phyloP scores from a whole-genome alignment of 2,888 invertebrate species.

The Oasisia sp. region DNA sequence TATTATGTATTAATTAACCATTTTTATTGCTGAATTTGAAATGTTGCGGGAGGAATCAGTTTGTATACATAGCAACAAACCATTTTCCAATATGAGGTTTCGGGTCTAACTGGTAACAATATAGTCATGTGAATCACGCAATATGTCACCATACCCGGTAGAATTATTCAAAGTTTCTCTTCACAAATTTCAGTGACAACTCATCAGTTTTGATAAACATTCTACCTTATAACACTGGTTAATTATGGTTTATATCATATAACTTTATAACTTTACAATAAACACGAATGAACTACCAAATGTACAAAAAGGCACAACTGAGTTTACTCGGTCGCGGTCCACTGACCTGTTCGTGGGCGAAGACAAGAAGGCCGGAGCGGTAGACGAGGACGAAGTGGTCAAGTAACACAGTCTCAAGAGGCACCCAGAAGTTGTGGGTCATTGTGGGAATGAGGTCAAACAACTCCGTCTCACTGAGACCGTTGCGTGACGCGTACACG shows the following conservation, averaged over 20 bases:
- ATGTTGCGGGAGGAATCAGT: background rate
- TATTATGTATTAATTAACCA: background rate
- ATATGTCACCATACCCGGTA: no score
- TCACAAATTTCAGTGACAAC: no score
- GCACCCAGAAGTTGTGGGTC: conserved; percentile 54
- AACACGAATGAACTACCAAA: background rate
- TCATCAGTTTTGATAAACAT: no score
- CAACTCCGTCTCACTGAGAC: conserved; percentile 58
- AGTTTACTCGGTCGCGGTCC: background rate
- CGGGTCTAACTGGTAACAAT: no score
- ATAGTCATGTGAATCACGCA: no score
- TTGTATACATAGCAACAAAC: background rate
- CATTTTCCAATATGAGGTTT: background rate
- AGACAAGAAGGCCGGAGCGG: conserved; percentile 57
- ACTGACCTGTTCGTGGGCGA: conserved; percentile 60
- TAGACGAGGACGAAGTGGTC: conserved; percentile 55
- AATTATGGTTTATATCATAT: background rate
- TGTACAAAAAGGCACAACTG: background rate
- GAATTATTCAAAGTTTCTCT: no score
- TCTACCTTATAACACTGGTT: no score
- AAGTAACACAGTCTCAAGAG: conserved; percentile 50
- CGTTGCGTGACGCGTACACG: conserved; percentile 57
- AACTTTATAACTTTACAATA: background rate
- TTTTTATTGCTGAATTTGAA: background rate
- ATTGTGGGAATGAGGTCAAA: conserved; percentile 55